phyloP scores from a whole-genome alignment of 1,140 invertebrate species.

The Idris sp. region DNA sequence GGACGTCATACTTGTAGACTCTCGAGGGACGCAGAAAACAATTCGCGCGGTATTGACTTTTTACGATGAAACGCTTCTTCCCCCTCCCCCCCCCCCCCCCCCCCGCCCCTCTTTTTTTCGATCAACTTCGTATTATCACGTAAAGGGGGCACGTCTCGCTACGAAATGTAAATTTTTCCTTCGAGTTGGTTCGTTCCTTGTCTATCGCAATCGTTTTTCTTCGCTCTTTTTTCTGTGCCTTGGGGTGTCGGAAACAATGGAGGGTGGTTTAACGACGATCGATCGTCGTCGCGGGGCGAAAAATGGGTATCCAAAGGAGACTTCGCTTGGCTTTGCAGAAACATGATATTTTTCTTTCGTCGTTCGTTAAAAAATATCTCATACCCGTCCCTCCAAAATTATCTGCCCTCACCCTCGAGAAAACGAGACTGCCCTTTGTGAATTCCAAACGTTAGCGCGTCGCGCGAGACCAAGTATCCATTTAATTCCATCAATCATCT shows the following conservation, averaged over 20 bases:
- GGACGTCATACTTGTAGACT: conserved; percentile 51
- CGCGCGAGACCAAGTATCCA: conserved; percentile 49
- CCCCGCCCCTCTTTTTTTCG: conserved; percentile 35
- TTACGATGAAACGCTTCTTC: conserved; percentile 49
- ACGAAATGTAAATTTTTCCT: conserved; percentile 71
- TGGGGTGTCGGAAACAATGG: conserved; percentile 71
- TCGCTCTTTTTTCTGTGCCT: conserved; percentile 53
- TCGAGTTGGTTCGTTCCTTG: conserved; percentile 31
- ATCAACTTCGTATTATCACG: conserved; percentile 62
- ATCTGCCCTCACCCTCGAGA: conserved; percentile 54
- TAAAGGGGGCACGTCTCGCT: conserved; percentile 60
- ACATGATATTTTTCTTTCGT: conserved; percentile 70
- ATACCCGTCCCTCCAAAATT: conserved; percentile 63
- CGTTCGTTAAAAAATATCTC: conserved; percentile 74
- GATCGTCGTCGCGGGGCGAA: conserved; percentile 62
- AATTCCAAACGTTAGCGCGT: conserved; percentile 62
- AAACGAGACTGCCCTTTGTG: conserved; percentile 64
- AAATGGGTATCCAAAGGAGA: conserved; percentile 54
- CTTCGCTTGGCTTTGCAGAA: conserved; percentile 68
- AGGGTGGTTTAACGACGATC: conserved; percentile 68
- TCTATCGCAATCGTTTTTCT: conserved; percentile 23
- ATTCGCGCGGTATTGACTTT: conserved; percentile 64
- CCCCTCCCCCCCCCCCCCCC: conserved; percentile 15
- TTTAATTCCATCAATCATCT: conserved; percentile 64
- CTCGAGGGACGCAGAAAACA: conserved; percentile 53